Evolutionary conservation across 2,797 vertebrate genomes (phyloP).

Genomic region (Clarias pachynema): DNA sequence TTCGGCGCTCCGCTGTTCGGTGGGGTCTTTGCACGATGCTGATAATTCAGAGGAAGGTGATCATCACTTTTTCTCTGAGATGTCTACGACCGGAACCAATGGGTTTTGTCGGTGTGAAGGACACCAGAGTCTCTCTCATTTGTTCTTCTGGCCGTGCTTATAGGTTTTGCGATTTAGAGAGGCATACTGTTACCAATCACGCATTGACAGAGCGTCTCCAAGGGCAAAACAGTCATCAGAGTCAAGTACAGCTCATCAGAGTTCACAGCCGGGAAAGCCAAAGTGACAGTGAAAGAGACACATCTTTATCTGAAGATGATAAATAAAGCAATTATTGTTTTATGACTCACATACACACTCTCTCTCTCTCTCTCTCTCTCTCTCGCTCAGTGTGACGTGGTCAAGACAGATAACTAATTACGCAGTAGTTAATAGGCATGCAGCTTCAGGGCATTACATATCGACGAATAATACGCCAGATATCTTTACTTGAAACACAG

Average conservation of each 20-base stretch:
- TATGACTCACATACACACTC: background rate
- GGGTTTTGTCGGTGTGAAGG: conserved; percentile 56
- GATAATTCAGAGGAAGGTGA: conserved; percentile 62
- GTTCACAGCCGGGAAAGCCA: conserved; percentile 21
- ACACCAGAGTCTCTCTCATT: conserved; percentile 36
- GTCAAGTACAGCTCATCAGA: conserved; percentile 28
- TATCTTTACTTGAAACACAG: conserved; percentile 5
- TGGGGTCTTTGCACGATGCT: conserved; percentile 65
- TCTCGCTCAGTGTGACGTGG: background rate
- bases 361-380: background rate
- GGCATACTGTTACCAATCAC: conserved; percentile 33
- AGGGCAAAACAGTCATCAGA: conserved; percentile 47
- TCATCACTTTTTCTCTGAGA: conserved; percentile 51
- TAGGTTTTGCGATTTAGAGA: conserved; percentile 52
- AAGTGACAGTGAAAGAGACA: conserved; percentile 39
- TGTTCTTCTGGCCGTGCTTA: conserved; percentile 41
- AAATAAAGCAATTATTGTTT: conserved; percentile 42
- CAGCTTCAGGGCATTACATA: conserved; percentile 18
- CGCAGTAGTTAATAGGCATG: conserved; percentile 15
- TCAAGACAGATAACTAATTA: conserved; percentile 41
- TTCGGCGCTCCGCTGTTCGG: conserved; percentile 58
- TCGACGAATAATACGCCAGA: background rate
- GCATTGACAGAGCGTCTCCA: conserved; percentile 38
- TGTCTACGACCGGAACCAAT: conserved; percentile 46
- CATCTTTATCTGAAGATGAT: conserved; percentile 43